phyloP scores from a whole-genome alignment of 2,888 invertebrate genomes.

The Podotricha telesiphe region DNA sequence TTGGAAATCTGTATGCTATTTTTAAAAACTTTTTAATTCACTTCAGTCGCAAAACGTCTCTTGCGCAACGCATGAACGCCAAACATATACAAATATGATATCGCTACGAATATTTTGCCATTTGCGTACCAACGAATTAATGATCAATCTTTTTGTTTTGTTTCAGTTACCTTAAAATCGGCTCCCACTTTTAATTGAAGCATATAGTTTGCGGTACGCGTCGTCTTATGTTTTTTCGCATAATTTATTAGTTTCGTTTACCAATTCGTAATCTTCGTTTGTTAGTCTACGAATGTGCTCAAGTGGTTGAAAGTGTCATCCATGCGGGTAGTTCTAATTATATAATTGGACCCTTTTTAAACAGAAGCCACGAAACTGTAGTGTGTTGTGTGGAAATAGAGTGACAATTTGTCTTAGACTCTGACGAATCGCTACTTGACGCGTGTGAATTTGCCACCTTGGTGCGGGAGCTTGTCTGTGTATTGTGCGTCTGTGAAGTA shows the following conservation, averaged over 20 bases:
- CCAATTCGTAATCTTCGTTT: conserved; percentile 77
- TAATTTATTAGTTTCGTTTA: conserved; percentile 73
- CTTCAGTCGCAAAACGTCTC: conserved; percentile 66
- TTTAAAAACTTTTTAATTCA: conserved; percentile 71
- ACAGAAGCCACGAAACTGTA: conserved; percentile 77
- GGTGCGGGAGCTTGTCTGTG: conserved; percentile 46
- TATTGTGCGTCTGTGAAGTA: conserved; percentile 45
- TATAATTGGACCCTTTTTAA: conserved; percentile 82
- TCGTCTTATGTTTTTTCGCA: conserved; percentile 72
- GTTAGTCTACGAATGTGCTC: conserved; percentile 73
- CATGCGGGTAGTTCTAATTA: conserved; percentile 77
- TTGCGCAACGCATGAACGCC: conserved; percentile 60
- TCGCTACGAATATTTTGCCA: neutral
- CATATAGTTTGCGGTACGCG: conserved; percentile 70
- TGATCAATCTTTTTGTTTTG: conserved; percentile 60
- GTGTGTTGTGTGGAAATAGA: conserved; percentile 85
- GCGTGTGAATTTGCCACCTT: conserved; percentile 60
- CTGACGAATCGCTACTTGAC: conserved; percentile 69
- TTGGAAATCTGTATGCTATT: conserved; percentile 66
- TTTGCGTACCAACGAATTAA: conserved; percentile 16
- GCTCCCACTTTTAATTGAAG: conserved; percentile 65
- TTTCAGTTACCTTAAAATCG: conserved; percentile 79
- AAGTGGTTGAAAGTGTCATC: conserved; percentile 79
- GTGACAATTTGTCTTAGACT: conserved; percentile 81
- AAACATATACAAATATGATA: conserved; percentile 21